Conservation (phyloP, 2,113 vertebrate genomes). For the Cyprinodon variegatus region DNA sequence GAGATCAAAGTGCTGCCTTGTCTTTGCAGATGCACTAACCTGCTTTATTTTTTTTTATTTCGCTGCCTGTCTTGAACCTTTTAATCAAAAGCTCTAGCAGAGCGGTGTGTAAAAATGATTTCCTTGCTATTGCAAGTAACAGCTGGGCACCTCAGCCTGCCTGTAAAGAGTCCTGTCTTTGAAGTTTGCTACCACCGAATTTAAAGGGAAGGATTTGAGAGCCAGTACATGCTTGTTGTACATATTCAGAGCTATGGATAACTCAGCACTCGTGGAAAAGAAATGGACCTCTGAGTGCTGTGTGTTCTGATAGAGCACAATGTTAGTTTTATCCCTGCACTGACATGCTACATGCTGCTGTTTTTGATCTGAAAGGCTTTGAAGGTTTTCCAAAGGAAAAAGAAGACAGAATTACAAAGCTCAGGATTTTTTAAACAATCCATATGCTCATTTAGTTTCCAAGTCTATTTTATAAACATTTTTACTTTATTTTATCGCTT, state of each 20-base stretch:
- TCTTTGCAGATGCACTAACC: slow-evolving; percentile 55
- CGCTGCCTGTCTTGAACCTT: slow-evolving; percentile 37
- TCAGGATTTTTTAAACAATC: neutral
- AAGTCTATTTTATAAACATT: neutral
- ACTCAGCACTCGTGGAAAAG: slow-evolving; percentile 13
- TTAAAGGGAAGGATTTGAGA: slow-evolving; percentile 30
- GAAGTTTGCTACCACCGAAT: slow-evolving; percentile 47
- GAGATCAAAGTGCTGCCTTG: slow-evolving; percentile 66
- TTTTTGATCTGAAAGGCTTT: neutral
- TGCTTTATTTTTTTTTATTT: slow-evolving; percentile 58
- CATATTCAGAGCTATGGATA: slow-evolving; percentile 14
- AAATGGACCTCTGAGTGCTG: neutral
- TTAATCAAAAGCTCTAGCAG: slow-evolving; percentile 52
- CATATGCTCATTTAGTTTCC: neutral
- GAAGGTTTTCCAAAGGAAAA: neutral
- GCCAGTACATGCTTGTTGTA: slow-evolving; percentile 38
- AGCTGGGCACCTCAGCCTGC: slow-evolving; percentile 38
- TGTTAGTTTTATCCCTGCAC: neutral
- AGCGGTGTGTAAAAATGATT: slow-evolving; percentile 48
- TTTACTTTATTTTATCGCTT: neutral
- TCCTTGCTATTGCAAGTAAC: slow-evolving; percentile 13
- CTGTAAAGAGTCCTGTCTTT: slow-evolving; percentile 46
- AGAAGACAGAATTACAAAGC: neutral
- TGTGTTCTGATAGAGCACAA: slow-evolving; percentile 15
- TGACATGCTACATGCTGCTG: neutral